These are phyloP conservation scores for Parapsyche elsis DNA, from an alignment of 1,140 invertebrate genomes.

Conservation along the genomic window DNA sequence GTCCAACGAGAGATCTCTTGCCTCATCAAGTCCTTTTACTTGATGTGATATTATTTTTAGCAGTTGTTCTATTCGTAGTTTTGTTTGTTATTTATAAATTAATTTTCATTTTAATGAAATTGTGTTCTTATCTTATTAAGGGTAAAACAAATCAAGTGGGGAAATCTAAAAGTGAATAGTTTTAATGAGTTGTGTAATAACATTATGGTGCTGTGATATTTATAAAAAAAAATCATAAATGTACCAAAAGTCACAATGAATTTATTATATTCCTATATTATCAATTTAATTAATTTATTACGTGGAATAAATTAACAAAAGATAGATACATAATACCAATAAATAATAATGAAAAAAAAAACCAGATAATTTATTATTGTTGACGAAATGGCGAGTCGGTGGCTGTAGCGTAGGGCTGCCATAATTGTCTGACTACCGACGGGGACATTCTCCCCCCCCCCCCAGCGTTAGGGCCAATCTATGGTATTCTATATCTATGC, in stretches of 20 bases:
- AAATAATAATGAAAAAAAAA: no score
- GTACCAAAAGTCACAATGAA: neutral
- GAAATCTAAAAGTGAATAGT: slow-evolving; percentile 1
- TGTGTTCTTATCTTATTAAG: neutral
- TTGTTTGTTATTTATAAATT: slow-evolving; percentile 33
- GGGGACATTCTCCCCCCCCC: no score
- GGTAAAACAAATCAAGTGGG: neutral
- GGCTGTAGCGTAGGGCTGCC: no score
- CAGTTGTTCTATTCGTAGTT: neutral
- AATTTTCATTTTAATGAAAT: neutral
- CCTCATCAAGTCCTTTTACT: slow-evolving; percentile 59
- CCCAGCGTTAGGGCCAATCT: no score
- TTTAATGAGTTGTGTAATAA: neutral
- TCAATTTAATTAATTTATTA: no score
- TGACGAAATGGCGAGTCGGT: no score
- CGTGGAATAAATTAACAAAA: no score
- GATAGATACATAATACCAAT: no score
- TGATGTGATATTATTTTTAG: slow-evolving; percentile 58
- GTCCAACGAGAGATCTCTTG: slow-evolving; percentile 62
- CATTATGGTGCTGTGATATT: neutral
- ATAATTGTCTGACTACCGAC: no score
- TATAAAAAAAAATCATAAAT: neutral
- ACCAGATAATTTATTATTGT: no score
- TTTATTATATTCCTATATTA: no score
- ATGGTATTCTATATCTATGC: no score